A percentile compares a stretch with the other conserved stretches of the same genome.
phyloP scores from a whole-genome alignment of 2,888 invertebrate genomes.

The Amblyjoppa proteus region DNA sequence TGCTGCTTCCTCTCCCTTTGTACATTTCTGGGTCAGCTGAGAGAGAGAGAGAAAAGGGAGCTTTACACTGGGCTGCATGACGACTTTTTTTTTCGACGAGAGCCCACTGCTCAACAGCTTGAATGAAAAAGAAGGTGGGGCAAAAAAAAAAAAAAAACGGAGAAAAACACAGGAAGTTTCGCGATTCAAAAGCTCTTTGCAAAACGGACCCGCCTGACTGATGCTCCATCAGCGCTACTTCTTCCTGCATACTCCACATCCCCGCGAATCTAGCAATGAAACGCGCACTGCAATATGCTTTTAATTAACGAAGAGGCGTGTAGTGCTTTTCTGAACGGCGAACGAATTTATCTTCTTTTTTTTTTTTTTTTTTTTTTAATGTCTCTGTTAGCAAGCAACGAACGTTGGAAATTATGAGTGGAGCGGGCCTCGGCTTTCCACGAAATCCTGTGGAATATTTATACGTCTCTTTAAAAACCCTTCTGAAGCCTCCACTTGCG shows the following conservation, averaged over 20 bases:
- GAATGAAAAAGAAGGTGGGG: constrained; percentile 2
- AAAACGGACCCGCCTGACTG: constrained; percentile 46
- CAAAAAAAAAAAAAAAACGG: constrained; percentile 40
- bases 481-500: too few species aligned
- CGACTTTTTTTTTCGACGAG: constrained; percentile 38
- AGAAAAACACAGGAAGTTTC: constrained; percentile 60
- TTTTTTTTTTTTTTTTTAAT: not conserved
- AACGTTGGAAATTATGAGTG: not conserved
- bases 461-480: not conserved
- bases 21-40: constrained; percentile 64
- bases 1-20: constrained; percentile 41
- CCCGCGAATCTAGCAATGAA: constrained; percentile 14
- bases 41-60: constrained; percentile 40
- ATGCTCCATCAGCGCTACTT: constrained; percentile 16
- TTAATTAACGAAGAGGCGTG: constrained; percentile 25
- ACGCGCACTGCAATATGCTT: constrained; percentile 20
- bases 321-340: not conserved
- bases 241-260: not conserved
- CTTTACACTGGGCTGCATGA: constrained; percentile 48
- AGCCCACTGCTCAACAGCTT: constrained; percentile 28
- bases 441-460: not conserved
- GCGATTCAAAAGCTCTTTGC: constrained; percentile 55
- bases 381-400: not conserved
- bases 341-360: not conserved
- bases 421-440: not conserved